These are phyloP conservation scores for Turritopsis rubra DNA, from an alignment of 30 jellyfish, hydroid and myxozoan species.

Conservation along the genomic window DNA sequence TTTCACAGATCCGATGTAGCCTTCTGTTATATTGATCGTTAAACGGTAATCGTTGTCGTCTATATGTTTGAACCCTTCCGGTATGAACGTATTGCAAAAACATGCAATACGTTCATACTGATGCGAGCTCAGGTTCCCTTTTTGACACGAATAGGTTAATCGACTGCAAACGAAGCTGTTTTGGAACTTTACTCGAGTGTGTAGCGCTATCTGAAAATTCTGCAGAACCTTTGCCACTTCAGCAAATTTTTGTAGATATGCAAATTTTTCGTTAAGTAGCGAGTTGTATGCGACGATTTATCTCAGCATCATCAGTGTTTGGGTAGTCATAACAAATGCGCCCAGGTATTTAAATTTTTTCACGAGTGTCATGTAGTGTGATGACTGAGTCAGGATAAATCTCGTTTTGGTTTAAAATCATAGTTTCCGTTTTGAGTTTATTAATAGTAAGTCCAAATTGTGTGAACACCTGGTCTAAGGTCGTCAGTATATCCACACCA, in stretches of 20 bases:
- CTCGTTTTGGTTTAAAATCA: too few relatives aligned
- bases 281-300: too few relatives aligned
- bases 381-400: too few relatives aligned
- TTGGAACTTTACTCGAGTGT: neutral
- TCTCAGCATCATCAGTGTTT: too few relatives aligned
- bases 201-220: neutral
- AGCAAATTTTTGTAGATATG: neutral
- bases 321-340: neutral
- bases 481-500: too few relatives aligned
- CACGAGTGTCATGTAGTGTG: too few relatives aligned
- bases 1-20: too few relatives aligned
- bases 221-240: conserved; percentile 1
- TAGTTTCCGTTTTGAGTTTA: too few relatives aligned
- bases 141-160: neutral
- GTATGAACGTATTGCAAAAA: neutral
- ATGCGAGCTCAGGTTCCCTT: neutral
- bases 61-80: neutral
- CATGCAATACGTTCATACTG: neutral
- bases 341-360: too few relatives aligned
- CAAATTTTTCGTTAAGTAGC: neutral
- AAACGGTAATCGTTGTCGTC: neutral
- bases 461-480: too few relatives aligned
- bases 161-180: conserved; percentile 12
- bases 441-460: too few relatives aligned
- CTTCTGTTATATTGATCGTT: too few relatives aligned